Conservation (phyloP, 2,888 invertebrate genomes). For the Leucozona laternaria region DNA sequence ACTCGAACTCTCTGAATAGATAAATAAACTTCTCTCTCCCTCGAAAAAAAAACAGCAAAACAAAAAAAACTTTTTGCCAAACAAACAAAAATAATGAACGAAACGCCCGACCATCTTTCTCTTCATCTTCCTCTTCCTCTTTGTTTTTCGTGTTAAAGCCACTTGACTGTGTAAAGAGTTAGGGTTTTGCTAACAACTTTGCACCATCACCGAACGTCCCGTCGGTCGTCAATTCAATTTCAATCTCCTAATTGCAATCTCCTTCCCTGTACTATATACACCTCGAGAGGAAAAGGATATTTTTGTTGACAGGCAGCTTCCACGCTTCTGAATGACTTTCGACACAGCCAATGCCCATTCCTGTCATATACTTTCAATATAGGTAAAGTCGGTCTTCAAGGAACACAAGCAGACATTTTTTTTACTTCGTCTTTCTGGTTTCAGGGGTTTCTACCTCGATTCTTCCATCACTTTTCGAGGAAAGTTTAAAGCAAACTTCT, state of each 20-base stretch:
- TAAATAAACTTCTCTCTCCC: conserved; percentile 54
- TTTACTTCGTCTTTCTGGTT: neutral
- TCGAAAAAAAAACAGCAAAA: neutral
- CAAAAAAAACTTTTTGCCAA: conserved; percentile 24
- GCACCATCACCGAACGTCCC: conserved; percentile 25
- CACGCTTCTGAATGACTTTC: conserved; percentile 29
- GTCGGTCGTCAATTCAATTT: conserved; percentile 72
- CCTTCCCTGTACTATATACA: neutral
- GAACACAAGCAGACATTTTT: conserved; percentile 28
- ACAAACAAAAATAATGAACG: conserved; percentile 63
- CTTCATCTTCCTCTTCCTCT: neutral
- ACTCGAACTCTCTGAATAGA: conserved; percentile 22
- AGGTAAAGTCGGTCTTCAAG: conserved; percentile 6
- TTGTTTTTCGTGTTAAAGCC: neutral
- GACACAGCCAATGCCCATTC: neutral
- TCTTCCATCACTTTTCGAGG: conserved; percentile 1
- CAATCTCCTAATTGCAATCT: conserved; percentile 72
- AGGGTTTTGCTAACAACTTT: conserved; percentile 35
- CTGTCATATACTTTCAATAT: neutral
- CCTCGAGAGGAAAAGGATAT: conserved; percentile 16
- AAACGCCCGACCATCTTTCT: neutral
- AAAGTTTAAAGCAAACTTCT: conserved; percentile 42
- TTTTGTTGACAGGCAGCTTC: conserved; percentile 40
- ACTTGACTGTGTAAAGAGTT: conserved; percentile 25
- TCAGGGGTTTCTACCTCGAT: neutral